Base-by-base conservation (phyloP, 2,888 invertebrate species). In the Busseola fusca region DNA sequence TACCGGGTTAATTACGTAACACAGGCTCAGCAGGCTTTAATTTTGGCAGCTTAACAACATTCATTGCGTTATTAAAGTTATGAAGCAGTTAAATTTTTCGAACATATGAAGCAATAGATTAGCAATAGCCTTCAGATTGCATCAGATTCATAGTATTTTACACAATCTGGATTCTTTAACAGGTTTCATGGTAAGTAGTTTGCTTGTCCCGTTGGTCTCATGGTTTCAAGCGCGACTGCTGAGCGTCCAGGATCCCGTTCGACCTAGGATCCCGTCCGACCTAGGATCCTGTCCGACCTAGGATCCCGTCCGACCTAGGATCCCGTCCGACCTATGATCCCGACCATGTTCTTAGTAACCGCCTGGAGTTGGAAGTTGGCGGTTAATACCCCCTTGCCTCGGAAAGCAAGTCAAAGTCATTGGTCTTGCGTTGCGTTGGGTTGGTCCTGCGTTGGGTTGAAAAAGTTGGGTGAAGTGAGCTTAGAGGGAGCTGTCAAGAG, bases 161-260 rank as follows among this genome's bases (percentile, higher is more conserved):
- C 48, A 9, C 21, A 48, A 45, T 48, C 21, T 9, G 0, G 21
- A 2, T 21, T 2, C 12, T 10, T 3, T 50, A 12, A 50, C 50
- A 50, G n/a, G 52, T 25, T 52, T 52, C n/a, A 64, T 45, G 7
- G 2, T 34, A n/a, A 52, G 21, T 45, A 62, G 57, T 70, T 45
- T 1, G 25, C 1, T 45, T 57, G 21, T 9, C 21, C 21, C 48
- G 1, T 48, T 48, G 48, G 10, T n/a, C 48, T 21, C 21, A 21
- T 48, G 48, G 48, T 21, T 48, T 10, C n/a, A 50, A 48, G 10
- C 10, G n/a, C 3, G n/a, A 48, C 48, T 48, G n/a, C 48, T 48
- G 48, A 48, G 48, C 48, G 21, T 21, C 7, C 7, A 34, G 34
- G 34, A 34, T 34, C 7, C 7, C 34, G 34, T 34, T 7, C 34